Evolutionary conservation across 2,797 vertebrate species (phyloP), one percentile per base, ranked within the genome.

Genomic region (Aphelocoma californica): DNA sequence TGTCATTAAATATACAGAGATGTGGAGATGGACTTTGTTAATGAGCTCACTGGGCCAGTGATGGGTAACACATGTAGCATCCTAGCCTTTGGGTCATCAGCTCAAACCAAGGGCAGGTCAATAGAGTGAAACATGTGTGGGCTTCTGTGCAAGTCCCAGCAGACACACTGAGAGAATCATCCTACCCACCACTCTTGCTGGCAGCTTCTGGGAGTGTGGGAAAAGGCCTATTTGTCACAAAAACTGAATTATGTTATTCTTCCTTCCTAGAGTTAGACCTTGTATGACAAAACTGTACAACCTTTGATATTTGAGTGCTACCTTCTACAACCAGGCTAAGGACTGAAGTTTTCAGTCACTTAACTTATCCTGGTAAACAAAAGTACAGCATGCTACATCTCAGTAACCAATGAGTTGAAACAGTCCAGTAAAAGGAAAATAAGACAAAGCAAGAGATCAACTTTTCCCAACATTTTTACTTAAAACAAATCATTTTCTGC

Each of bases 151-250:
- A 69, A 84, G 44, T 29, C 14, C 25, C 53, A 51, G 21, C 1
- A 79, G 25, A 19, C 11, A 54, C 14, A 13, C 1, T 0, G 1
- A 60, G 21, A 42, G 14, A 36, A 67, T 32, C 24, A 40, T 17
- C 14, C 18, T 40, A 32, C 24, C 1, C n/a, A 51, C 8, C 4
- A 5, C 7, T 56, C 24, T 28, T 4, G 0, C 16, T 48, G 18
- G 11, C 20, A 81, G 32, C 28, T 23, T 67, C 29, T 44, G 9
- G 42, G 38, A 54, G 4, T 5, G 10, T 34, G 15, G 6, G 23
- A 84, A 84, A 62, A 78, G 25, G 18, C 24, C 18, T 64, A 1
- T 23, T 51, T 71, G 47, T 31, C 23, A 31, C 14, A 72, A 40
- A 71, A 84, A 45, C 14, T 3, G 13, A 44, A 29, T 20, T 51